Percentiles rank a stretch among this genome's conserved stretches.
Conservation (phyloP, 2,797 vertebrate species). For the Coccyzus lansbergi region DNA sequence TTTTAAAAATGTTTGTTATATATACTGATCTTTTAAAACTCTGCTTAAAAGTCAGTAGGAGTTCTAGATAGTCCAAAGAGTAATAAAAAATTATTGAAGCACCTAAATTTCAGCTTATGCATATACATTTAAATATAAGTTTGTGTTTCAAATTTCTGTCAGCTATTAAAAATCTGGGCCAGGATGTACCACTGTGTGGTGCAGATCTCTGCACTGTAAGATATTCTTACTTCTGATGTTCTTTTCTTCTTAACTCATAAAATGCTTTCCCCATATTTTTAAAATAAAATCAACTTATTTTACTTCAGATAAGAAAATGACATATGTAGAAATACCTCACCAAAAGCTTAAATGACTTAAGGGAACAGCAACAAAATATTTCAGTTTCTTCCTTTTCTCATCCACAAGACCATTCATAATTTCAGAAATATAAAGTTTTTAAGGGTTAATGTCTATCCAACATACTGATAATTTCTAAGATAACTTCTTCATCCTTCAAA, state of each 20-base stretch:
- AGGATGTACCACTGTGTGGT: neutral
- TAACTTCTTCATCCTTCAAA: neutral
- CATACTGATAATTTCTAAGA: neutral
- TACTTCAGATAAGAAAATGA: neutral
- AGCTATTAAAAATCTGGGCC: neutral
- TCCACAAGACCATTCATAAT: neutral
- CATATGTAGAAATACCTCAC: neutral
- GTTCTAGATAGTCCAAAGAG: neutral
- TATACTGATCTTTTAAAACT: neutral
- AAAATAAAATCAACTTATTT: neutral
- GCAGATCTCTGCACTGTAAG: neutral
- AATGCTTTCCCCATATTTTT: neutral
- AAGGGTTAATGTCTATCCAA: neutral
- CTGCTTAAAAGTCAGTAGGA: neutral
- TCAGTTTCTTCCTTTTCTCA: neutral
- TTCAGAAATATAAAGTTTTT: neutral
- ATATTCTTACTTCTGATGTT: neutral
- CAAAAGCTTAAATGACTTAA: neutral
- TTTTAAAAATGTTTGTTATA: neutral
- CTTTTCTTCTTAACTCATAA: neutral
- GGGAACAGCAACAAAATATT: neutral
- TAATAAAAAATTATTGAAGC: neutral
- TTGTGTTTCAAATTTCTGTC: neutral
- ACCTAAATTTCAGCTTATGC: neutral
- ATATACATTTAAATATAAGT: neutral